phyloP scores from a whole-genome alignment of 30 jellyfish, hydroid and myxozoan genomes.

The Cassiopea xamachana region DNA sequence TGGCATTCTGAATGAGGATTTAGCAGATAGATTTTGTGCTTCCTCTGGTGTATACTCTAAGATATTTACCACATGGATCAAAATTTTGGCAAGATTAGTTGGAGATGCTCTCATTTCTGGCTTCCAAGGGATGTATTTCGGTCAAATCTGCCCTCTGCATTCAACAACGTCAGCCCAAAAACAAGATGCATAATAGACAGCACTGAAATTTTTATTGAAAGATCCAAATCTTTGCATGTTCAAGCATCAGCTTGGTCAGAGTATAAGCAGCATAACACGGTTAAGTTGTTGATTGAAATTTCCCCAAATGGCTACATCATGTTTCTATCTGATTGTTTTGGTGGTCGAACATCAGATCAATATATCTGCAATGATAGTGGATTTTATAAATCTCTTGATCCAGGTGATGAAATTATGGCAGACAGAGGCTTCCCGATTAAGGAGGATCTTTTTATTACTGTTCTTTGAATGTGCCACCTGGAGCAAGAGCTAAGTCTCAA shows the following conservation, averaged over 20 bases:
- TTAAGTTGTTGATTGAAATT: conserved; percentile 31
- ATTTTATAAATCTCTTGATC: conserved; percentile 29
- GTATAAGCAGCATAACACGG: conserved; percentile 70
- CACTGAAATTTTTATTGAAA: conserved; percentile 63
- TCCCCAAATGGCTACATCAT: conserved; percentile 54
- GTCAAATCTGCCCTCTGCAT: conserved; percentile 46
- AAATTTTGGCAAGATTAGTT: conserved; percentile 1
- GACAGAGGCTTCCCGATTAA: conserved; percentile 54
- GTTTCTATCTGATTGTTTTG: conserved; percentile 68
- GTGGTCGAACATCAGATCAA: conserved; percentile 69
- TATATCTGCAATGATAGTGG: conserved; percentile 32
- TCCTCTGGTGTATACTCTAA: not conserved
- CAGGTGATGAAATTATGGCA: conserved; percentile 66
- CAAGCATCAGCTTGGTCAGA: conserved; percentile 47
- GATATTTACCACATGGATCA: conserved; percentile 14
- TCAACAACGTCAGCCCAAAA: conserved; percentile 28
- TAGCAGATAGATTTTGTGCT: conserved; percentile 15
- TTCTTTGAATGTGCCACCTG: conserved; percentile 55
- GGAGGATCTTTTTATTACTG: conserved; percentile 60
- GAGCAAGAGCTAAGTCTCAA: conserved; percentile 62
- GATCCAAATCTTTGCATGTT: conserved; percentile 56
- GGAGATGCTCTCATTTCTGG: conserved; percentile 17
- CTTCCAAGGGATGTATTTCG: conserved; percentile 35
- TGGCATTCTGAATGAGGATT: not conserved
- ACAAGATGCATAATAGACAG: conserved; percentile 74